Base-by-base conservation (phyloP, 92 coral and sea anemone species). In the Metridium senile region DNA sequence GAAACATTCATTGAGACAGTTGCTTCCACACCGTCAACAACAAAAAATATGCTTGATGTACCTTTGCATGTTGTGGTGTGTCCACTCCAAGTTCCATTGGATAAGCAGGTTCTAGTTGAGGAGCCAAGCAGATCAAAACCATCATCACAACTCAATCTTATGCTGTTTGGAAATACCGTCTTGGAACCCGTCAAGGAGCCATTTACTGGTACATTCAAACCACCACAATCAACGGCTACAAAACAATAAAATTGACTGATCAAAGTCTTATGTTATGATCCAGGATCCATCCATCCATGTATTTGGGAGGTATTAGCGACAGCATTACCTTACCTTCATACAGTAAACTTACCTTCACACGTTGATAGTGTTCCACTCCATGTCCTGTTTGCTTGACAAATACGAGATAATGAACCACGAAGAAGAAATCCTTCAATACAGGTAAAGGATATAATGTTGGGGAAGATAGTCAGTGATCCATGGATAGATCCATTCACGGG, bases 21-120 rank as follows among this genome's bases (percentile, higher is more conserved):
- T 54, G 13, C 4, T 10, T 10, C 20, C 4, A 9, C n/a, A 54
- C 20, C 20, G n/a, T 54, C 61, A 8, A 10, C 23, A 54, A 54
- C 21, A 54, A 10, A 3, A 8, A 29, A 16, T 7, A 45, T n/a
- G n/a, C n/a, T n/a, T n/a, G n/a, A n/a, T n/a, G n/a, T 54, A 87
- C 88, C 91, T 8, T 78, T 76, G 43, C 91, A 87, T 53, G 51
- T 68, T 33, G 91, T 66, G 8, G 35, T 19, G 8, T 0, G 66
- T 33, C 91, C 91, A 19, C 71, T 67, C 91, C 91, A 87, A 45
- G 29, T 19, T 7, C 88, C 83, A 51, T 84, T 86, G 18, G 89
- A 62, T 43, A 27, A 69, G 25, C 88, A 83, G 27, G 52, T 20
- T 18, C 78, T 43, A 28, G 51, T 22, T 13, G 71, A 47, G 0